Conservation (phyloP, 2,888 invertebrate genomes). For the Folsomia candida region DNA sequence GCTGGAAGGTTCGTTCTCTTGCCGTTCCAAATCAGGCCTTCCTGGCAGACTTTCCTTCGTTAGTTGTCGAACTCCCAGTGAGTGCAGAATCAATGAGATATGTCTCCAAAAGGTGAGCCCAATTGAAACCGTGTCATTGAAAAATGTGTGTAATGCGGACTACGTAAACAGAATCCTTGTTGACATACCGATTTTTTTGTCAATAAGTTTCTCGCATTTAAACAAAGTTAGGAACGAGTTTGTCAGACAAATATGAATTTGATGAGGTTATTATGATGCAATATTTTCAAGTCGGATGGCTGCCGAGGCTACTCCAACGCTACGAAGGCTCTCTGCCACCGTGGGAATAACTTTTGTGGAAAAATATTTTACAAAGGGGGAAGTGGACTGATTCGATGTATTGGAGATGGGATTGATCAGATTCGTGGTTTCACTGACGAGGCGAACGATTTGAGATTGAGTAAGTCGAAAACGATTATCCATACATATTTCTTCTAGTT, state of each 20-base stretch:
- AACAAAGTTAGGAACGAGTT: not conserved
- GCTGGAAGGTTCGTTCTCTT: slow-evolving; percentile 37
- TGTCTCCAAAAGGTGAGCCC: slow-evolving; percentile 35
- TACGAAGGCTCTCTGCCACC: slow-evolving; percentile 36
- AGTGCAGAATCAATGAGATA: slow-evolving; percentile 37
- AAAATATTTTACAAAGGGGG: slow-evolving; percentile 42
- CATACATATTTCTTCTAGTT: not conserved
- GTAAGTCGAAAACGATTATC: slow-evolving; percentile 15
- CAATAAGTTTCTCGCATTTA: not conserved
- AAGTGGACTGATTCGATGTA: slow-evolving; percentile 39
- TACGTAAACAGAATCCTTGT: not conserved
- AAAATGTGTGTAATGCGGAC: not conserved
- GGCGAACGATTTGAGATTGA: slow-evolving; percentile 19
- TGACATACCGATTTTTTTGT: not conserved
- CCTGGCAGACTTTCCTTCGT: slow-evolving; percentile 36
- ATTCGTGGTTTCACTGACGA: slow-evolving; percentile 35
- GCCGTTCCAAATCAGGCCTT: slow-evolving; percentile 35
- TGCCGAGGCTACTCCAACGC: slow-evolving; percentile 40
- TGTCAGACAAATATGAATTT: not conserved
- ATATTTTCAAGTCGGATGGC: slow-evolving; percentile 30
- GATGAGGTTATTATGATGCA: slow-evolving; percentile 2
- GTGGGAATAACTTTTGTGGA: slow-evolving; percentile 34
- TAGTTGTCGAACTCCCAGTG: slow-evolving; percentile 39
- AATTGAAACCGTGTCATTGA: too few species aligned
- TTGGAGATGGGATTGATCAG: slow-evolving; percentile 43